phyloP scores from a whole-genome alignment of 2,888 invertebrate genomes.

The Plebejus melissa region DNA sequence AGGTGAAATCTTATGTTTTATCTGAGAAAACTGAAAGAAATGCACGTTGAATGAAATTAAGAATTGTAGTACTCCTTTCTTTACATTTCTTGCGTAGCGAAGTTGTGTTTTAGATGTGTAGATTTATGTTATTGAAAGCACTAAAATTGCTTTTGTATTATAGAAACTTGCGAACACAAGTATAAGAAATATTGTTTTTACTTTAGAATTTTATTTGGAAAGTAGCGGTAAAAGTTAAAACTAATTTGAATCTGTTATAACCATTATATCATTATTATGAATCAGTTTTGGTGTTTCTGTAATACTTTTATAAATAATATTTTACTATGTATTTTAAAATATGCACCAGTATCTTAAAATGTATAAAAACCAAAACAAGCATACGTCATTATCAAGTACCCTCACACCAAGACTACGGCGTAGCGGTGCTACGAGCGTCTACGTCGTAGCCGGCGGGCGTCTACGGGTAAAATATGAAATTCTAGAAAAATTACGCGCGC shows the following conservation, averaged over 20 bases:
- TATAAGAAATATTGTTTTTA: too few species aligned
- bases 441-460: constrained; percentile 62
- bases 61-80: constrained; percentile 7
- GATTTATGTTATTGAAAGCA: not conserved
- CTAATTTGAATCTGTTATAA: too few species aligned
- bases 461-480: constrained; percentile 69
- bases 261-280: too few species aligned
- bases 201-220: too few species aligned
- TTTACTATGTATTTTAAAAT: not conserved
- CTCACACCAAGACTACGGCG: constrained; percentile 45
- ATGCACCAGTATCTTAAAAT: not conserved
- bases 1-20: constrained; percentile 28
- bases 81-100: not conserved
- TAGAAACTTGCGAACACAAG: too few species aligned
- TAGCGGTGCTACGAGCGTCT: constrained; percentile 54
- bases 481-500: constrained; percentile 69
- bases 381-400: constrained; percentile 30
- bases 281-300: too few species aligned
- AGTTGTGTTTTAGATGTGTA: not conserved
- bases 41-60: constrained; percentile 23
- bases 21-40: constrained; percentile 31
- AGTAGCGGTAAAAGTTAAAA: too few species aligned
- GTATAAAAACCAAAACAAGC: constrained; percentile 25
- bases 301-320: not conserved
- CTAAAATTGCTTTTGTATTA: not conserved